Base-by-base conservation (phyloP, 2,113 vertebrate genomes). In the Protomyctophum bolini region DNA sequence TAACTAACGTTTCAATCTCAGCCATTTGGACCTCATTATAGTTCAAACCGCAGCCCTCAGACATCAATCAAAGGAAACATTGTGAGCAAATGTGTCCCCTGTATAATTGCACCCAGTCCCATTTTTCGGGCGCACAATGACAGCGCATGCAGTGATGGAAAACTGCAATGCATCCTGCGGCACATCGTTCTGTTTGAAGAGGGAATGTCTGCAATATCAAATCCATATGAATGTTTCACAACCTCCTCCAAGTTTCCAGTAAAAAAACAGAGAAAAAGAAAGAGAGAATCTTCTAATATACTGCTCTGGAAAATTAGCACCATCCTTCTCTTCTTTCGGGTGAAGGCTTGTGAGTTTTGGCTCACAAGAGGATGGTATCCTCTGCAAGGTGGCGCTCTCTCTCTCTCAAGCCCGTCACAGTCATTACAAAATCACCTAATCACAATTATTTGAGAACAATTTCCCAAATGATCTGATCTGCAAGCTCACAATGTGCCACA, bases 171-270 rank as follows among this genome's bases (percentile, higher is more conserved):
- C 76, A 82, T 63, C 66, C 82, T 80, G 8, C 76, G 66, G 88
- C 81, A 79, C 85, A 83, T 89, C 77, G 88, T 82, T 83, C 82
- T 70, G 81, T 90, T 87, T 89, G 88, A 89, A 90, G 83, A 65
- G 64, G 77, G 82, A 83, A 74, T 50, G 71, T 86, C 85, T 83
- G 73, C 51, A 74, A 83, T 89, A 91, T 86, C 67, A 87, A 86
- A 89, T 86, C 87, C 88, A 88, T 80, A 88, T 87, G 82, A 83
- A 87, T 72, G 82, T 79, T 82, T 83, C 75, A 82, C 83, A 75
- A 83, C 72, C 76, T 81, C 60, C 66, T 83, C 85, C 75, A 85
- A 87, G 79, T 87, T 88, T 87, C 82, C 79, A 76, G 70, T 33
- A 59, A 41, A 76, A 58, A 41, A 52, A 58, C 52, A 63, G 29